Evolutionary conservation across 2,888 invertebrate species (phyloP), one percentile per base, ranked within the genome.

Genomic region (Choristoneura rosaceana): DNA sequence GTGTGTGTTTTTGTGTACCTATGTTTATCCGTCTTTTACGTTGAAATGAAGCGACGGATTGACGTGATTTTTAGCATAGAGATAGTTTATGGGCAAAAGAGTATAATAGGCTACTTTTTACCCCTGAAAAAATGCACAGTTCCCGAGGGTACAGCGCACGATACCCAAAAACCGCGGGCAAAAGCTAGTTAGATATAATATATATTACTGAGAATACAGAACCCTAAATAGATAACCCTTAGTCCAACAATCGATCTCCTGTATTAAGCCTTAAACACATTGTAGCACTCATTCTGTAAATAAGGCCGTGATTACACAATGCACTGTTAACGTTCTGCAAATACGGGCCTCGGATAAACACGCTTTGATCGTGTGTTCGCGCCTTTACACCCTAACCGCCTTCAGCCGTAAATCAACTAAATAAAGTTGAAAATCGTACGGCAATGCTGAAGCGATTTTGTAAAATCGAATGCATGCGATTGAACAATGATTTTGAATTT

Each of bases 281-380:
- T 45, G 45, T 17, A 33, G 15, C n/a, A 43, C 25, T 55, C 25
- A 55, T 33, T 62, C 45, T n/a, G 43, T 25, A 45, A 62, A 62
- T 45, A 45, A 62, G 43, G 45, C 45, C 33, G 14, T 62, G 62
- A 62, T 62, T 62, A 62, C 62, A 62, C 62, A 62, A 62, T 62
- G 62, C 62, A 62, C 61, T 62, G 45, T 62, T 62, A 62, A 62
- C 62, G 8, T 14, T 62, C 45, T 8, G 45, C 62, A 62, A 62
- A 62, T 62, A 62, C 62, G 62, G 62, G 62, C 62, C 15, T 55
- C 7, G 25, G 14, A 25, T 33, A 62, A 62, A 62, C 62, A 45
- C 45, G 45, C 45, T 62, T 62, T 62, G 61, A 43, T 60, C 60
- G 45, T 62, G 45, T 45, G 8, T 33, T 45, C 62, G 25, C 62